Evolutionary conservation across 2,888 invertebrate species (phyloP), one percentile per base, ranked within the genome.

Genomic region (Halictus ligatus): DNA sequence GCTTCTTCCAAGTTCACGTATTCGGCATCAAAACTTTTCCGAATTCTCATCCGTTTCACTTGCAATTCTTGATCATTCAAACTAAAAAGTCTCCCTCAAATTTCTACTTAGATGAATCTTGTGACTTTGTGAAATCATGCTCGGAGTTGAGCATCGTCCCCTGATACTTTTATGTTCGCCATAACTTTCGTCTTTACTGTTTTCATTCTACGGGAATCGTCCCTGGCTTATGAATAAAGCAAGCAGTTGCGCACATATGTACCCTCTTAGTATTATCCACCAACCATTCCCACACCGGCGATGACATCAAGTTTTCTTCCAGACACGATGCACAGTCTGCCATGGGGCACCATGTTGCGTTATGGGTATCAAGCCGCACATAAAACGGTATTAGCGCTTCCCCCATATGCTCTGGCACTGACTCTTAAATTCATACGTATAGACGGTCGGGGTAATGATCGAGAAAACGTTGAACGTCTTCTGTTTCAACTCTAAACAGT

Each of bases 341-440:
- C 75, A 72, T 29, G 60, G 75, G 81, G 82, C 88, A 92, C 92
- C 93, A 93, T 93, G 92, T 93, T 94, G 94, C 94, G 93, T 92
- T 94, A 94, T 89, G 93, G 92, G 90, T 92, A 94, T 94, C 93
- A 91, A 90, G 87, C 89, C 88, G 90, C 85, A 89, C 94, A 94
- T 94, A 94, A 94, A 94, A 89, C 90, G 92, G 94, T 91, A 94
- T 94, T 94, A 94, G 90, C 91, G 90, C 92, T 90, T 93, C 92
- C 92, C 93, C 94, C 93, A 92, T 93, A 93, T 93, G 94, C 91
- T 88, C 85, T 86, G 87, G 18, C 72, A 83, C 86, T 79, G 88
- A 43, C 88, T 87, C 25, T 60, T 69, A 69, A 87, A 84, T 87
- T 89, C 87, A 88, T 78, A 87, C 84, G 71, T 75, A 77, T 71